phyloP scores from a whole-genome alignment of 2,797 vertebrate genomes.

The Peromyscus aztecus region DNA sequence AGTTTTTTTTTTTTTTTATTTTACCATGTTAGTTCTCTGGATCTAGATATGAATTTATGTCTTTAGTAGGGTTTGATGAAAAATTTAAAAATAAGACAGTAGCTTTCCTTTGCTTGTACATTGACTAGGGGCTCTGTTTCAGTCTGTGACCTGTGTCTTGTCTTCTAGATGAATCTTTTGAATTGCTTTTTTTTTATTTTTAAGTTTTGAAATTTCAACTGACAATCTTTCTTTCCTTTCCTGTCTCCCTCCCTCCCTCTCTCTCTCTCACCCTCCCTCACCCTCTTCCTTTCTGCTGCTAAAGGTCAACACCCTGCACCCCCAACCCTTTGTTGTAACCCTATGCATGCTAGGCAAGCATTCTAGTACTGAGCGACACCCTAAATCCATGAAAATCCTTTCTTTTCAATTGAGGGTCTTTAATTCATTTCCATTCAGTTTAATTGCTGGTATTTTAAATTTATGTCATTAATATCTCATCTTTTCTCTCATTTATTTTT shows the following conservation, averaged over 20 bases:
- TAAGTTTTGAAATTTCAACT: not conserved
- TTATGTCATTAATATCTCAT: not conserved
- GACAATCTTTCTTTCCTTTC: not conserved
- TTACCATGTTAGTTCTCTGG: not conserved
- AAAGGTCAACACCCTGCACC: not conserved
- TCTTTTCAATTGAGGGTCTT: constrained; percentile 8
- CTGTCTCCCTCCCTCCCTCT: not conserved
- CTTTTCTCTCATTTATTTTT: constrained; percentile 25
- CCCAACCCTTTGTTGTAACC: not conserved
- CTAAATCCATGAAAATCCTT: not conserved
- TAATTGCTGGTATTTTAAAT: constrained; percentile 1
- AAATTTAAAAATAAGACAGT: not conserved
- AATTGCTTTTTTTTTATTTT: not conserved
- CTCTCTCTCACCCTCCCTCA: not conserved
- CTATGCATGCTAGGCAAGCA: not conserved
- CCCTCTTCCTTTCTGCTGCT: not conserved
- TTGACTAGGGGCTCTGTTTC: not conserved
- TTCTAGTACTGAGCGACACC: not conserved
- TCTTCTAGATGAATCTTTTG: not conserved
- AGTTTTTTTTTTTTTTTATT: not conserved
- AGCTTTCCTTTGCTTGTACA: not conserved
- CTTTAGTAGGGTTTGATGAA: not conserved
- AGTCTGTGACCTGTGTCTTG: not conserved
- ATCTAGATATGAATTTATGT: not conserved
- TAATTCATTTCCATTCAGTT: not conserved